phyloP scores from a whole-genome alignment of 1,140 invertebrate genomes.

The Drosophila pectinifera region DNA sequence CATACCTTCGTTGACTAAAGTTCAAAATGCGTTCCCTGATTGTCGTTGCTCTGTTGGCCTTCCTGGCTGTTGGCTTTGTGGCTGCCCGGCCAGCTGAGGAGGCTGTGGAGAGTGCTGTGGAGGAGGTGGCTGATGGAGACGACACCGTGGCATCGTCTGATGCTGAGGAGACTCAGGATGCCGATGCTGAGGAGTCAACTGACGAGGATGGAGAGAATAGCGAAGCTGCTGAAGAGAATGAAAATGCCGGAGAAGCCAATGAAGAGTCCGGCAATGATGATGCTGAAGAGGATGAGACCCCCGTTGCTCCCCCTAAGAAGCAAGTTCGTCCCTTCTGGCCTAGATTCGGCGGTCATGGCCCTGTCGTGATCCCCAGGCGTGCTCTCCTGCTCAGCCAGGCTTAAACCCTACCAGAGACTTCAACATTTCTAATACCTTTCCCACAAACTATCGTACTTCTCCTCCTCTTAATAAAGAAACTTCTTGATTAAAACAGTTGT shows the following conservation, averaged over 20 bases:
- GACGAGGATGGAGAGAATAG: background rate
- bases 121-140: background rate
- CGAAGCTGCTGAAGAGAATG: background rate
- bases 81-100: conserved; percentile 30
- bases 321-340: conserved; percentile 26
- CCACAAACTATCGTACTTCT: background rate
- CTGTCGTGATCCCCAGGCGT: conserved; percentile 13
- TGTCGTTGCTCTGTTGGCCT: conserved; percentile 38
- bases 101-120: conserved; percentile 14
- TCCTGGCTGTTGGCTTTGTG: conserved; percentile 36
- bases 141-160: background rate
- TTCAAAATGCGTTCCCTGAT: conserved; percentile 36
- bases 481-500: conserved; percentile 15
- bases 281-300: background rate
- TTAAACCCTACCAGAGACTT: background rate
- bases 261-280: background rate
- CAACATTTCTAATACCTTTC: background rate
- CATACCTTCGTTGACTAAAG: conserved; percentile 8
- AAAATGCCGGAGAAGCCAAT: background rate
- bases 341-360: conserved; percentile 33
- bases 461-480: conserved; percentile 29
- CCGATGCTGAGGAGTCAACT: conserved; percentile 2
- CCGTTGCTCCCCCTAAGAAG: conserved; percentile 1
- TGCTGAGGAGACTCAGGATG: background rate
- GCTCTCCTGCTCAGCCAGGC: background rate